Percentiles rank a stretch among this genome's conserved stretches.
These are phyloP conservation scores for Pogona vitticeps DNA, from an alignment of 2,113 vertebrate genomes.

Conservation along the genomic window DNA sequence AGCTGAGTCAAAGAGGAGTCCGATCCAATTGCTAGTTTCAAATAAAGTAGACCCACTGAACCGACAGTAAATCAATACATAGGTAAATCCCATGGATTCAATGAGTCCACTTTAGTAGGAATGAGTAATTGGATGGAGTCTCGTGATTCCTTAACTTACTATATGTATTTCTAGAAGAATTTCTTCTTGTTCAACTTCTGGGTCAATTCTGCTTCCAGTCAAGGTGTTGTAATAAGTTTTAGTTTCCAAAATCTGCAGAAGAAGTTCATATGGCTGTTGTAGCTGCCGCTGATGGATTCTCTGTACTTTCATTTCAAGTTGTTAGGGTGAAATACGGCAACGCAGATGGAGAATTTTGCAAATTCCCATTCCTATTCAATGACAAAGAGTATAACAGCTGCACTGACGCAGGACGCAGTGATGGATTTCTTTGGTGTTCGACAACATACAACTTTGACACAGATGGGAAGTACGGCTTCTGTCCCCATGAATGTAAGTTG, in stretches of 20 bases:
- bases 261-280: not conserved
- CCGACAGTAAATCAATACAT: no score
- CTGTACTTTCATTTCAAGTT: constrained; percentile 73
- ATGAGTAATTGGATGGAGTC: no score
- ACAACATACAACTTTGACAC: constrained; percentile 93
- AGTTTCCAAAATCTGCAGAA: not conserved
- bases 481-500: constrained; percentile 94
- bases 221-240: not conserved
- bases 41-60: no score
- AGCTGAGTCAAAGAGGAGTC: no score
- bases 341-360: constrained; percentile 95
- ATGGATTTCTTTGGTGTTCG: constrained; percentile 97
- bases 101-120: no score
- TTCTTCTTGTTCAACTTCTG: constrained; percentile 34
- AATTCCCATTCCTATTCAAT: constrained; percentile 94
- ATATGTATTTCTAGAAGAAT: constrained; percentile 49
- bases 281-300: not conserved
- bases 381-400: constrained; percentile 94
- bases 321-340: constrained; percentile 96
- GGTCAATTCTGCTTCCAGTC: not conserved
- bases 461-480: constrained; percentile 97
- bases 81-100: no score
- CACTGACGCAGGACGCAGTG: constrained; percentile 86
- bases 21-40: no score
- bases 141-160: no score